Percentiles rank a stretch among this genome's conserved stretches.
Evolutionary conservation across 2,113 vertebrate species (phyloP).

Genomic region (Cryptomyrus ogoouensis): DNA sequence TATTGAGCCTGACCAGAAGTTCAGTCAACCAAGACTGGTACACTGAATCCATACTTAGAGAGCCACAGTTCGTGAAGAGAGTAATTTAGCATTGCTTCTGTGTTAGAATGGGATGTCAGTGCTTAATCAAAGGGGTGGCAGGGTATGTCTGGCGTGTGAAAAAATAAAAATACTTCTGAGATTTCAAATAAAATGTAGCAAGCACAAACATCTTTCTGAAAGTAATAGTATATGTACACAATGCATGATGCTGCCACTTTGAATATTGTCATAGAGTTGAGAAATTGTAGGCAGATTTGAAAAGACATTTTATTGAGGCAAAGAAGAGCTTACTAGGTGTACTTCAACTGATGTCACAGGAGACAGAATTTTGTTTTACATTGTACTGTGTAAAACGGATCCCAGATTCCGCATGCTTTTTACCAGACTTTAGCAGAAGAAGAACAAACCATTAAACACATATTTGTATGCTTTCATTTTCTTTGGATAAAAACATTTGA

Average conservation of each 20-base stretch:
- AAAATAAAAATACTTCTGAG: neutral
- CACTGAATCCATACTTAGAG: constrained; percentile 20
- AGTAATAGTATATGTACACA: neutral
- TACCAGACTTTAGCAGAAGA: neutral
- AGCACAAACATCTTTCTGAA: neutral
- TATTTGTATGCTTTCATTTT: neutral
- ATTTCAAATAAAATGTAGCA: neutral
- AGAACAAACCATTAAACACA: neutral
- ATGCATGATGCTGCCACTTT: neutral
- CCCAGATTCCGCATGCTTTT: neutral
- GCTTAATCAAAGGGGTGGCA: constrained; percentile 3
- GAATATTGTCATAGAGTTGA: neutral
- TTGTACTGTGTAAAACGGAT: neutral
- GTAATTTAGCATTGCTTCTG: constrained; percentile 4
- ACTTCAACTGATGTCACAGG: neutral
- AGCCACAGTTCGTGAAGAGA: constrained; percentile 13
- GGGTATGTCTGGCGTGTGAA: neutral
- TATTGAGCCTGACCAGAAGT: constrained; percentile 14
- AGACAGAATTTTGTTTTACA: neutral
- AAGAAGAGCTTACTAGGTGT: neutral
- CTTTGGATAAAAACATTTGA: neutral
- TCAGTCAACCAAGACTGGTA: constrained; percentile 14
- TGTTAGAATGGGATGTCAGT: constrained; percentile 3
- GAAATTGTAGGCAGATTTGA: neutral
- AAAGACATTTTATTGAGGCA: neutral